phyloP scores from a whole-genome alignment of 1,140 invertebrate genomes.

The Magallana gigas region DNA sequence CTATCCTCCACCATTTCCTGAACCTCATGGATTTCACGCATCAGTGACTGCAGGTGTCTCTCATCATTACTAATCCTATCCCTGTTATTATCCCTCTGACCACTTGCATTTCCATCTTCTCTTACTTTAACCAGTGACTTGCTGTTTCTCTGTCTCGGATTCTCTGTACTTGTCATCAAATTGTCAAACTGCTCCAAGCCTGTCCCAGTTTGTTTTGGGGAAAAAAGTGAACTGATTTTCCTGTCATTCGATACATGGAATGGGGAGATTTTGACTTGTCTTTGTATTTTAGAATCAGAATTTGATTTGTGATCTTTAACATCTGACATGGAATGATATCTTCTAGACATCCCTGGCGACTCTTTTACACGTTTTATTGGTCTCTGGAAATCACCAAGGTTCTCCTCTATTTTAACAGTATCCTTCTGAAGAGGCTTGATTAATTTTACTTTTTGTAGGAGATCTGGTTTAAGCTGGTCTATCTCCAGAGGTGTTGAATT shows the following conservation, averaged over 20 bases:
- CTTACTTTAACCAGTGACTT: background rate
- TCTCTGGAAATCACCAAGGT: background rate
- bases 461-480: constrained; percentile 1
- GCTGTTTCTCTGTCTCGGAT: background rate
- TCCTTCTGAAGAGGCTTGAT: background rate
- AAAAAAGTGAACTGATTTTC: background rate
- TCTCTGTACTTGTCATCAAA: background rate
- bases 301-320: background rate
- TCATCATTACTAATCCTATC: background rate
- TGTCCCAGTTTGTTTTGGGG: background rate
- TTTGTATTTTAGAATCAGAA: background rate
- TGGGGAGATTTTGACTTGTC: background rate
- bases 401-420: background rate
- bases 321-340: constrained; percentile 13
- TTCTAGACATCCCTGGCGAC: background rate
- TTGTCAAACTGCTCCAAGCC: background rate
- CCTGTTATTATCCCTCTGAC: background rate
- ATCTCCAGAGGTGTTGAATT: background rate
- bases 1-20: background rate
- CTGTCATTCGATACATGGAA: background rate
- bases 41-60: background rate
- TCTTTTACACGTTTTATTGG: background rate
- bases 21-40: background rate
- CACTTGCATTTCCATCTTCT: background rate
- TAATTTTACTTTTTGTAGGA: background rate